Base-by-base conservation (phyloP, 2,113 vertebrate genomes). In the Pteronura brasiliensis region DNA sequence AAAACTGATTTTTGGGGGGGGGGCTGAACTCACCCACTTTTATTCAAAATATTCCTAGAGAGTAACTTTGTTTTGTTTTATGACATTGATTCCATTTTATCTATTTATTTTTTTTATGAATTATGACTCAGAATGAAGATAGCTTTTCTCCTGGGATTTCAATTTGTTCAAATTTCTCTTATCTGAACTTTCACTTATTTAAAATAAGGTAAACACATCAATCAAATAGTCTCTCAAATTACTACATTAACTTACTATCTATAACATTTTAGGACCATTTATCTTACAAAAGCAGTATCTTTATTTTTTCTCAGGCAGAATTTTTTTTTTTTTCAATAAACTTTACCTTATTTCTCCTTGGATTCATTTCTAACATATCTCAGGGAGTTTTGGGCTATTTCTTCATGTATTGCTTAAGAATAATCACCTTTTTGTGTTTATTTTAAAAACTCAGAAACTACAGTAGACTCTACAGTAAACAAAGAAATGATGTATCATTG, bases 1-100 rank as follows among this genome's bases (percentile, higher is more conserved):
- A 92, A 88, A 65, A 89, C 39, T 88, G 17, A 93, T 98, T 97
- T 98, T 92, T 57, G n/a, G n/a, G n/a, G n/a, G 76, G 74, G 86
- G 49, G 89, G 96, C 57, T 85, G 49, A 52, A 93, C 59, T 95
- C 81, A 11, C 63, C n/a, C 90, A 76, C 23, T 94, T 98, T 89
- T 83, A 93, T 88, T 98, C 79, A 95, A 39, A 55, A 81, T 91
- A 44, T 42, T 94, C 39, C 23, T 95, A n/a, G 1, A 84, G 67
- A 95, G 14, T 29, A 96, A 76, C 14, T 96, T 69, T 92, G 42
- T 14, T 96, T 67, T 92, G 47, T 87, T 97, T 96, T 93, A 91
- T 94, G 76, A 89, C 23, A 86, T 88, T 29, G 36, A 97, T 97
- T 93, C 89, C 13, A 72, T n/a, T 90, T 96, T 27, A 47, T 47